Evolutionary conservation across 2,888 invertebrate genomes (phyloP), one percentile per base, ranked within the genome.

Genomic region (Patella ulyssiponensis): DNA sequence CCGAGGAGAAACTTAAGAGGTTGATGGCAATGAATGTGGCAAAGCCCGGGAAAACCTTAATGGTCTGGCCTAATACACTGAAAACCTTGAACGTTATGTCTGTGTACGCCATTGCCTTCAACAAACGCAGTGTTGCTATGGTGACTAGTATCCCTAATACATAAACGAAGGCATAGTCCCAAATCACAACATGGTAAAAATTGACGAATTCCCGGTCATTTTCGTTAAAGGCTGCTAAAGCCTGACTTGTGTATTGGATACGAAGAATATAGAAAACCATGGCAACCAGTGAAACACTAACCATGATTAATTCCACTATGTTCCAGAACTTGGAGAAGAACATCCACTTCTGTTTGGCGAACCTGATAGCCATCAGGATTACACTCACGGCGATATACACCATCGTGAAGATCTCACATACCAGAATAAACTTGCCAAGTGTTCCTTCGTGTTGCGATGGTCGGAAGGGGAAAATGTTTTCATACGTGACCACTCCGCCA

Each of bases 101-200:
- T 75, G 86, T 86, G 79, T 86, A 85, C 11, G 86, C 87, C 33
- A 87, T 82, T 23, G 86, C 84, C 56, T 86, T 85, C 12, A 87
- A 76, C 12, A 87, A 72, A 15, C 87, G 78, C n/a, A 87, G 52
- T 4, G 84, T 86, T 5, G 82, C 83, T 27, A 87, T 79, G 79
- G 86, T 86, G 7, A 83, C 82, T 51, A 87, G 82, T 15, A 84
- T 76, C 0, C 82, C 85, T 44, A 86, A 76, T 4, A 85, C 74
- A 56, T 83, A 70, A 9, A 86, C 82, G 23, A 87, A 81, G 7
- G 83, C 69, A 14, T 77, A 78, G 74, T 87, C 86, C 87, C 86
- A 87, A 4, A 87, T 44, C 1, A 84, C 85, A 54, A 86, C 79
- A 75, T 86, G 86, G 71, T 85, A 85, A 69, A 88, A 88, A 78